Conservation (phyloP, 2,888 invertebrate species). For the Dasysyrphus albostriatus region DNA sequence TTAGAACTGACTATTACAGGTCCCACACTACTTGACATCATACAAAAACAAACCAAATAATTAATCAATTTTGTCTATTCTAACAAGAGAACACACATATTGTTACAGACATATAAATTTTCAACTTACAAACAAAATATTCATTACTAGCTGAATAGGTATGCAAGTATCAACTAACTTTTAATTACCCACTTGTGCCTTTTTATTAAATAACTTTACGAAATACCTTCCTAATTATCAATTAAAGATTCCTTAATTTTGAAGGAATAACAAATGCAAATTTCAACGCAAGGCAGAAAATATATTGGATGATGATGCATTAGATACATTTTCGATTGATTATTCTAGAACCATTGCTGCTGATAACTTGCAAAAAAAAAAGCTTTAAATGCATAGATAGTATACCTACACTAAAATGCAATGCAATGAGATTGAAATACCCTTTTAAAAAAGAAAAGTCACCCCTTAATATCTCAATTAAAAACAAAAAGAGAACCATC, state of each 20-base stretch:
- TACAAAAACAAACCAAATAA: background rate
- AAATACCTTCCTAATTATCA: constrained; percentile 12
- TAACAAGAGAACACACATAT: background rate
- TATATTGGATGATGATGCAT: background rate
- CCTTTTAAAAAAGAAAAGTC: constrained; percentile 1
- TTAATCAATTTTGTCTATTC: background rate
- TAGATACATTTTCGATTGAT: background rate
- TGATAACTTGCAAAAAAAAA: constrained; percentile 4
- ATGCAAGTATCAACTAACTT: background rate
- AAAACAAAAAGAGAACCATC: background rate
- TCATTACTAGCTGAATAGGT: background rate
- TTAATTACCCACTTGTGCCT: background rate
- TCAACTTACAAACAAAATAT: background rate
- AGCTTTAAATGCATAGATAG: background rate
- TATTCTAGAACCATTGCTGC: background rate
- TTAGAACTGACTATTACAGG: background rate
- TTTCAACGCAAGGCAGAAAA: background rate
- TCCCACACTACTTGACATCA: background rate
- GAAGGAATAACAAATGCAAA: background rate
- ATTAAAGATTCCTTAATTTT: constrained; percentile 3
- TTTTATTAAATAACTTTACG: constrained; percentile 8
- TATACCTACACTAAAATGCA: constrained; percentile 29
- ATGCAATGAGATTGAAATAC: background rate
- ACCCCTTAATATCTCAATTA: constrained; percentile 27
- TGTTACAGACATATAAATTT: background rate